phyloP scores from a whole-genome alignment of 2,888 invertebrate species.

The Euplexia lucipara region DNA sequence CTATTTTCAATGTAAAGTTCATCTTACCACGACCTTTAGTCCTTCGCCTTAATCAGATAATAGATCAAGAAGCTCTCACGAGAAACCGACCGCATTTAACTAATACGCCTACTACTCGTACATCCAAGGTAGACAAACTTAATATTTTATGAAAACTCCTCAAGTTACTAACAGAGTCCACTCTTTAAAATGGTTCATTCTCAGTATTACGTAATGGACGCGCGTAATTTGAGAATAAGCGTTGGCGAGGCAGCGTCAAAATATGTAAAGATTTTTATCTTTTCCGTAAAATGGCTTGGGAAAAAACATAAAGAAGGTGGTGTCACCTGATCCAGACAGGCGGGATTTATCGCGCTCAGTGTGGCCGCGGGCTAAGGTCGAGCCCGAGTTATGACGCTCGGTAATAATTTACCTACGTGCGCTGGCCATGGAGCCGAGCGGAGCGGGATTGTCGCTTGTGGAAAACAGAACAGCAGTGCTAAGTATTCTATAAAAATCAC shows the following conservation, averaged over 20 bases:
- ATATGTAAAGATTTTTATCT: slow-evolving; percentile 91
- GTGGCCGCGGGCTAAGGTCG: slow-evolving; percentile 90
- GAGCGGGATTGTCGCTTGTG: slow-evolving; percentile 24
- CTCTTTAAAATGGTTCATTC: slow-evolving; percentile 82
- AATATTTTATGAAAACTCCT: slow-evolving; percentile 56
- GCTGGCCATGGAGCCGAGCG: slow-evolving; percentile 59
- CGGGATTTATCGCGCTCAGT: slow-evolving; percentile 86
- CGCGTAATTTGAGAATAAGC: slow-evolving; percentile 90
- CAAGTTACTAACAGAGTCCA: slow-evolving; percentile 63
- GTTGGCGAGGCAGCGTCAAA: slow-evolving; percentile 89
- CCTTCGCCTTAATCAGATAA: slow-evolving; percentile 9
- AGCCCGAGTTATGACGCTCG: slow-evolving; percentile 85
- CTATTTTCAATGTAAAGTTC: not conserved
- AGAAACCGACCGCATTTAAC: slow-evolving; percentile 45
- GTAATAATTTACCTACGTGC: slow-evolving; percentile 86
- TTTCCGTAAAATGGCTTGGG: slow-evolving; percentile 91
- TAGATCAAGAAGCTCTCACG: slow-evolving; percentile 34
- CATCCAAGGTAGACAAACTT: slow-evolving; percentile 47
- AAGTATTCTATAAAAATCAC: no score
- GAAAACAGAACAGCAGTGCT: not conserved
- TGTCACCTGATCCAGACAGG: slow-evolving; percentile 91
- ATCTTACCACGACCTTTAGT: slow-evolving; percentile 8
- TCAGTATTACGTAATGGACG: slow-evolving; percentile 87
- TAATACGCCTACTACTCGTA: slow-evolving; percentile 57
- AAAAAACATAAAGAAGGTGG: slow-evolving; percentile 92